A percentile compares a stretch with the other conserved stretches of the same genome.
phyloP scores from a whole-genome alignment of 2,888 invertebrate species.

The Eledone cirrhosa region DNA sequence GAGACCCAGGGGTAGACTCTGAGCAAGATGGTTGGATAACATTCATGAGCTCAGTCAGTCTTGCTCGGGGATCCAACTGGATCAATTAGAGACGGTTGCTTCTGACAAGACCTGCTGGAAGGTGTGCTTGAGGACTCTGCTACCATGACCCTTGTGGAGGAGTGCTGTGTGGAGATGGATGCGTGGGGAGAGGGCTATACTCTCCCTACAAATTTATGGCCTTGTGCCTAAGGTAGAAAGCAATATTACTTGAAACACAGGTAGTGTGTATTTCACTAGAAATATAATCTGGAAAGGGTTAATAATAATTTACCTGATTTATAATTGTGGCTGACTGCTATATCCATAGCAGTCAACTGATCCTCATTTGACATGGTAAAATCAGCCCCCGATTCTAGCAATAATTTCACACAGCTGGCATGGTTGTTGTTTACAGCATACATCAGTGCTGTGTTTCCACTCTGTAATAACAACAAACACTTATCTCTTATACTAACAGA shows the following conservation, averaged over 20 bases:
- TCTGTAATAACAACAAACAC: constrained; percentile 69
- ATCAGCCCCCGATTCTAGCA: constrained; percentile 83
- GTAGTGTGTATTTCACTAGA: background rate
- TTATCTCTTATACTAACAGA: background rate
- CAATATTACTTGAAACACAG: background rate
- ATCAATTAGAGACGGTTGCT: no score
- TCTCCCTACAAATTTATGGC: no score
- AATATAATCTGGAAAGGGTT: background rate
- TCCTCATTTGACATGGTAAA: constrained; percentile 82
- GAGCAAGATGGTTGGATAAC: no score
- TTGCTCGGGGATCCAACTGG: no score
- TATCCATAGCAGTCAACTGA: constrained; percentile 84
- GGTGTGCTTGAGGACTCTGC: no score
- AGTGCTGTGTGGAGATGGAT: no score
- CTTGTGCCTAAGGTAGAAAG: background rate
- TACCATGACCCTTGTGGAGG: no score
- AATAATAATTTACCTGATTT: constrained; percentile 66
- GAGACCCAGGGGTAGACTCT: no score
- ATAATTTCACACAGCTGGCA: constrained; percentile 86
- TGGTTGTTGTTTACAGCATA: constrained; percentile 91
- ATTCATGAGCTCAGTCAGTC: no score
- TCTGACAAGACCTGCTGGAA: no score
- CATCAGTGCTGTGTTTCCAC: constrained; percentile 89
- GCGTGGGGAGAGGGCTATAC: no score
- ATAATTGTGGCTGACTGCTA: constrained; percentile 77